These are phyloP conservation scores for Harpagifer antarcticus DNA, from an alignment of 2,797 vertebrate genomes.

Conservation along the genomic window DNA sequence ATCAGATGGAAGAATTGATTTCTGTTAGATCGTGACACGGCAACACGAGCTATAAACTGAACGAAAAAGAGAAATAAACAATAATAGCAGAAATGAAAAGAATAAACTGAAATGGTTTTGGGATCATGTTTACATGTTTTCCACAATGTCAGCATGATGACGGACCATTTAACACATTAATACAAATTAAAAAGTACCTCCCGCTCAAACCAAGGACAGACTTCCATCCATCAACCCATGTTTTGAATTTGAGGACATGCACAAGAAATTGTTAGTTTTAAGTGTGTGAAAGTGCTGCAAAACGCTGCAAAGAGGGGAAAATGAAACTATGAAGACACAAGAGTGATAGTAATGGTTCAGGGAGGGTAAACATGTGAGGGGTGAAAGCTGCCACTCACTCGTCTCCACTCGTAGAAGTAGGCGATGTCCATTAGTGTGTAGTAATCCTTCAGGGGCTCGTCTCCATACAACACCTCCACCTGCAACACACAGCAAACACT, in stretches of 20 bases:
- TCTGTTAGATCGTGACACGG: neutral
- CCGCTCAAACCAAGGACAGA: neutral
- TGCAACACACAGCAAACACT: conserved; percentile 59
- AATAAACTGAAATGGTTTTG: neutral
- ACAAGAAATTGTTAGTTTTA: neutral
- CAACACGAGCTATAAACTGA: neutral
- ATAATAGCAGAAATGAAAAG: neutral
- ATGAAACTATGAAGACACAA: neutral
- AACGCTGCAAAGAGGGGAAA: neutral
- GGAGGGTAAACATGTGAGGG: neutral
- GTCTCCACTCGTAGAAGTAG: conserved; percentile 98
- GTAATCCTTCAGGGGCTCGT: conserved; percentile 97
- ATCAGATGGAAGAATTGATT: neutral
- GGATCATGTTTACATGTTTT: neutral
- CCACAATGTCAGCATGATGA: neutral
- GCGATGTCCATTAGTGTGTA: conserved; percentile 99
- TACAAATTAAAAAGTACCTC: neutral
- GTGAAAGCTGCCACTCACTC: conserved; percentile 84
- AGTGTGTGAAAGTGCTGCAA: neutral
- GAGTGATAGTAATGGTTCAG: neutral
- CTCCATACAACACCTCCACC: conserved; percentile 98
- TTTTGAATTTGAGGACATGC: neutral
- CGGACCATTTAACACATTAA: neutral
- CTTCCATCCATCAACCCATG: neutral
- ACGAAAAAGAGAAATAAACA: neutral